A percentile compares a stretch with the other conserved stretches of the same genome.
Conservation (phyloP, 2,797 vertebrate genomes). For the Crocodylus rhombifer region DNA sequence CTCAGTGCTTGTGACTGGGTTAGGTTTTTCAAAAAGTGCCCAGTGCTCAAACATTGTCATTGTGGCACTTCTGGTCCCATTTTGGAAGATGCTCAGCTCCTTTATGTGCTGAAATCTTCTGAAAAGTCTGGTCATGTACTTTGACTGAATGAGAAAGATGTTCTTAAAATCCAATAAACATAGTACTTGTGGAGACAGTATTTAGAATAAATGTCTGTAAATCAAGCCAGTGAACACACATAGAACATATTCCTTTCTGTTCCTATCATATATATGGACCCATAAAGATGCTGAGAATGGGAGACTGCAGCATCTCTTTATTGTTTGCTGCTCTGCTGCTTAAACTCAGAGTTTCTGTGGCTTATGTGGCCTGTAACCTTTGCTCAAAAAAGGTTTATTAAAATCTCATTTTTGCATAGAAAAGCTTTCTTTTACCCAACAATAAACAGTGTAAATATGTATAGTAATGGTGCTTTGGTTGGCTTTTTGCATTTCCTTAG, state of each 20-base stretch:
- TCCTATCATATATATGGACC: not conserved
- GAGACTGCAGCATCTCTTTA: conserved; percentile 20
- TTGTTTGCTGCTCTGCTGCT: conserved; percentile 21
- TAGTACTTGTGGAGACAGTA: not conserved
- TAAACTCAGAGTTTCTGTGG: conserved; percentile 16
- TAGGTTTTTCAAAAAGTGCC: too few species aligned
- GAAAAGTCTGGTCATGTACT: not conserved
- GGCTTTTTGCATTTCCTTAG: not conserved
- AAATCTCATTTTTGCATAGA: not conserved
- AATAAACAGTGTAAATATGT: not conserved
- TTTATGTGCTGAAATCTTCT: not conserved
- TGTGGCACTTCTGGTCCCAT: not conserved
- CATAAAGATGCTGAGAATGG: conserved; percentile 25
- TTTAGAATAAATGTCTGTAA: conserved; percentile 1
- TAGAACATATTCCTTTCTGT: not conserved
- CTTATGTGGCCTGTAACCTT: not conserved
- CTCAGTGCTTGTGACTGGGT: too few species aligned
- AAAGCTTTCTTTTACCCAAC: not conserved
- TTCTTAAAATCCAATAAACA: too few species aligned
- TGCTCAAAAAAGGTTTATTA: not conserved
- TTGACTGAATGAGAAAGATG: not conserved
- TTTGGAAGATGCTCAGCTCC: not conserved
- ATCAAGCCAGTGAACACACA: not conserved
- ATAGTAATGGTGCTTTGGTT: not conserved
- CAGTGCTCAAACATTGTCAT: too few species aligned